These are phyloP conservation scores for Galaxea fascicularis DNA, from an alignment of 92 coral and sea anemone genomes.

Conservation along the genomic window DNA sequence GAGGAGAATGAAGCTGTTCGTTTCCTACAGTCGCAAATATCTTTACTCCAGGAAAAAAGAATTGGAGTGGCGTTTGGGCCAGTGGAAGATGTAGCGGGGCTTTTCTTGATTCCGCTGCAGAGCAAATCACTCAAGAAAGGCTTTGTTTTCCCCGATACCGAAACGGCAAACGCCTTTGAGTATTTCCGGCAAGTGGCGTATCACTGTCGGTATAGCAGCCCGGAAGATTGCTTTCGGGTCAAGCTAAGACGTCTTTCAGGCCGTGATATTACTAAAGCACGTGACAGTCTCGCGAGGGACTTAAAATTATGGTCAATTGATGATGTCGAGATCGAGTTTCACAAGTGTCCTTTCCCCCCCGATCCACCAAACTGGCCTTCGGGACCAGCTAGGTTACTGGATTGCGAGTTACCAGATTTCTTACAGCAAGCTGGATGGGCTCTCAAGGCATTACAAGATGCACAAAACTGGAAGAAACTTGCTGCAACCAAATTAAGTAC, in stretches of 20 bases:
- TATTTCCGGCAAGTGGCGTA: conserved; percentile 43
- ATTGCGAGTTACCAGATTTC: conserved; percentile 1
- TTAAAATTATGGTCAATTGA: conserved; percentile 44
- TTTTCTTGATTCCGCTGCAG: conserved; percentile 43
- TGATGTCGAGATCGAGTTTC: conserved; percentile 46
- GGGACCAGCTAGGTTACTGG: neutral
- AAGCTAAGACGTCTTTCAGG: conserved; percentile 25
- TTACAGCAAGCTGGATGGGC: conserved; percentile 33
- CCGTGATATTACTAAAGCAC: conserved; percentile 29
- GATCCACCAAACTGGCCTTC: conserved; percentile 28
- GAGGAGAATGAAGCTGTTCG: conserved; percentile 54
- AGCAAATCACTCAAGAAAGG: conserved; percentile 54
- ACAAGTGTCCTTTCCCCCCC: conserved; percentile 64
- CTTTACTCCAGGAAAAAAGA: conserved; percentile 39
- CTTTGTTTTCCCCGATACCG: conserved; percentile 38
- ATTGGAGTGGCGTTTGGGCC: conserved; percentile 60
- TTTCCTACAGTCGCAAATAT: conserved; percentile 32
- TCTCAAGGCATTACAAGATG: conserved; percentile 30
- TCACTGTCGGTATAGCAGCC: conserved; percentile 15
- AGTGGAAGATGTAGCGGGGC: conserved; percentile 68
- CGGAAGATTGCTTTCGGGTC: conserved; percentile 37
- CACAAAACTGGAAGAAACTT: conserved; percentile 49
- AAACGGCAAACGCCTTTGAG: conserved; percentile 44
- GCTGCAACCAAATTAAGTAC: conserved; percentile 33
- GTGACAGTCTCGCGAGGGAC: conserved; percentile 10